phyloP scores from a whole-genome alignment of 2,113 vertebrate genomes.

The Aegithalos caudatus region DNA sequence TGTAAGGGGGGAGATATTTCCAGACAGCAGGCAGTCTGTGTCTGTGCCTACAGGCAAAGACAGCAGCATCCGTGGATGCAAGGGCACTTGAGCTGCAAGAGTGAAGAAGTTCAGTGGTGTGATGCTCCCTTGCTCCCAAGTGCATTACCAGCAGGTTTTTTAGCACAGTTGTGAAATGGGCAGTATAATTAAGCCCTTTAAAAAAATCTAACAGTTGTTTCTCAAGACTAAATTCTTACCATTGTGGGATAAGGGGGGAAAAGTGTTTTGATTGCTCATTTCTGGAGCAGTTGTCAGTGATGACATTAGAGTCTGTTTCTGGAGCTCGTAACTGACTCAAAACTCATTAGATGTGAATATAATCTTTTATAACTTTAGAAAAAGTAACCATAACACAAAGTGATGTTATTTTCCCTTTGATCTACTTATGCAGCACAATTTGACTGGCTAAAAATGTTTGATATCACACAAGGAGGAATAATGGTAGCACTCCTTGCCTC shows the following conservation, averaged over 20 bases:
- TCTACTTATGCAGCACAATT: neutral
- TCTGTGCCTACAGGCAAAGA: conserved; percentile 41
- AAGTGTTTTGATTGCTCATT: neutral
- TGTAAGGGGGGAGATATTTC: neutral
- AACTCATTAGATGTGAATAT: neutral
- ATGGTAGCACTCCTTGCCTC: neutral
- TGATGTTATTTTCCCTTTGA: neutral
- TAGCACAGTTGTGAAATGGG: neutral
- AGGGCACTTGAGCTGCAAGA: neutral
- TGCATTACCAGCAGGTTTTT: neutral
- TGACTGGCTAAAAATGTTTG: neutral
- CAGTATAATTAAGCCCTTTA: neutral
- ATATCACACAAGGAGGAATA: neutral
- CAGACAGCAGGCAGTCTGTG: conserved; percentile 40
- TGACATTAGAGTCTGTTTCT: neutral
- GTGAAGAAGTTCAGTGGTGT: neutral
- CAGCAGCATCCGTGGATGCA: neutral
- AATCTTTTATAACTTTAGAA: neutral
- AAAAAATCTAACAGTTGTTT: neutral
- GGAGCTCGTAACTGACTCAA: neutral
- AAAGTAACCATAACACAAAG: neutral
- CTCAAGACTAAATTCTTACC: neutral
- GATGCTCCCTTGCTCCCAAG: neutral
- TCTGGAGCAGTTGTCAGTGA: neutral
- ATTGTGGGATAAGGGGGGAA: neutral